Conservation (phyloP, 2,797 vertebrate genomes). For the Knipowitschia caucasica region DNA sequence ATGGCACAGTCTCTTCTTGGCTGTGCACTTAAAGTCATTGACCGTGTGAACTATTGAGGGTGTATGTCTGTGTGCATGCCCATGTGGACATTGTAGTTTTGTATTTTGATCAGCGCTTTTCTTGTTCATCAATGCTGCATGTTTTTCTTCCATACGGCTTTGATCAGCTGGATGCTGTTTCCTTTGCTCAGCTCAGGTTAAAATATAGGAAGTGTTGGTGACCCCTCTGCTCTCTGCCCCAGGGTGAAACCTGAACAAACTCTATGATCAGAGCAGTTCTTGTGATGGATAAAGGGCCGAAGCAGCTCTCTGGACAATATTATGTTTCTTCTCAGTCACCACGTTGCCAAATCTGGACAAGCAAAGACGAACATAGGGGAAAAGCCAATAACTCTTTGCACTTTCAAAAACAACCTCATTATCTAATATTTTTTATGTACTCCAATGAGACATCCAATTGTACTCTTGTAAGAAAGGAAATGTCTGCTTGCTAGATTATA, state of each 20-base stretch:
- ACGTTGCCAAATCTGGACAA: conserved; percentile 68
- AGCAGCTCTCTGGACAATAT: conserved; percentile 55
- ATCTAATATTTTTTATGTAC: conserved; percentile 37
- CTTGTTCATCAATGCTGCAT: too few relatives aligned
- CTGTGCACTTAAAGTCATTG: too few relatives aligned
- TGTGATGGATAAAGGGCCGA: conserved; percentile 68
- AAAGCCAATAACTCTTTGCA: conserved; percentile 57
- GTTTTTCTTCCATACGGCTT: conserved; percentile 45
- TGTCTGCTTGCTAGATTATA: too few relatives aligned
- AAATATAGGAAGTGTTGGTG: conserved; percentile 54
- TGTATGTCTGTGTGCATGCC: too few relatives aligned
- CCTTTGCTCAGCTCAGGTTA: conserved; percentile 37
- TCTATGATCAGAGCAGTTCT: conserved; percentile 55
- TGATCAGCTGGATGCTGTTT: conserved; percentile 46
- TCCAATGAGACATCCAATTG: conserved; percentile 15
- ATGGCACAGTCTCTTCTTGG: too few relatives aligned
- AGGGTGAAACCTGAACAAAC: conserved; percentile 49
- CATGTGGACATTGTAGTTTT: too few relatives aligned
- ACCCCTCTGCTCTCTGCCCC: conserved; percentile 47
- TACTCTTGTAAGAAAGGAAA: not conserved
- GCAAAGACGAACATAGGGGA: conserved; percentile 66
- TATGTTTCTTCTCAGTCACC: conserved; percentile 68
- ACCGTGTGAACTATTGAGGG: too few relatives aligned
- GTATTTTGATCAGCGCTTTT: too few relatives aligned
- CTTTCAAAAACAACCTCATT: conserved; percentile 35